phyloP scores from a whole-genome alignment of 2,888 invertebrate species.

The Leptinotarsa tumamoca region DNA sequence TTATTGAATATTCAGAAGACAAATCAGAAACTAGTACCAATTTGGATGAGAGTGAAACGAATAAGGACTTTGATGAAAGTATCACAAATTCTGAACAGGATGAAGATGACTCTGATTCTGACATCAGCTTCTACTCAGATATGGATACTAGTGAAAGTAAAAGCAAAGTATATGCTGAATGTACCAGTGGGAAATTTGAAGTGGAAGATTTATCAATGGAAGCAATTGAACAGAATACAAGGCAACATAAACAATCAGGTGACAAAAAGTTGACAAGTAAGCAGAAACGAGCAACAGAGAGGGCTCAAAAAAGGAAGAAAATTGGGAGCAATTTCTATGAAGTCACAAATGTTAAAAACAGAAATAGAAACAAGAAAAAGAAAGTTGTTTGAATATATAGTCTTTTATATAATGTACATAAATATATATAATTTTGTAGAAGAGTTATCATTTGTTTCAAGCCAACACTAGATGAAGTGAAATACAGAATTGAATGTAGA shows the following conservation, averaged over 20 bases:
- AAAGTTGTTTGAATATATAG: slow-evolving; percentile 8
- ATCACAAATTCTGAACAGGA: slow-evolving; percentile 36
- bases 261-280: slow-evolving; percentile 78
- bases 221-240: slow-evolving; percentile 47
- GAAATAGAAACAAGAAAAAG: slow-evolving; percentile 79
- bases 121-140: slow-evolving; percentile 78
- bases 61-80: slow-evolving; percentile 32
- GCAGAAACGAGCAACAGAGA: slow-evolving; percentile 79
- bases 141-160: slow-evolving; percentile 72
- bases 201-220: slow-evolving; percentile 61
- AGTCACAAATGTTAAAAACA: slow-evolving; percentile 89
- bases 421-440: not conserved
- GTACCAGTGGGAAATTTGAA: slow-evolving; percentile 68
- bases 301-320: slow-evolving; percentile 82
- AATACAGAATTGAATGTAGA: too few relatives aligned
- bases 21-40: slow-evolving; percentile 67
- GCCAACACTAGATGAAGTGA: too few relatives aligned
- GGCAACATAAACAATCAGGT: slow-evolving; percentile 54
- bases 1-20: slow-evolving; percentile 60
- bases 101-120: slow-evolving; percentile 69
- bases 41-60: slow-evolving; percentile 55
- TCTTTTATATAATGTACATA: not conserved
- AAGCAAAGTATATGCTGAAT: slow-evolving; percentile 63
- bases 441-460: too few relatives aligned
- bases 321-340: slow-evolving; percentile 92